Evolutionary conservation across 2,888 invertebrate genomes (phyloP), one percentile per base, ranked within the genome.

Genomic region (Tenthredo livida): DNA sequence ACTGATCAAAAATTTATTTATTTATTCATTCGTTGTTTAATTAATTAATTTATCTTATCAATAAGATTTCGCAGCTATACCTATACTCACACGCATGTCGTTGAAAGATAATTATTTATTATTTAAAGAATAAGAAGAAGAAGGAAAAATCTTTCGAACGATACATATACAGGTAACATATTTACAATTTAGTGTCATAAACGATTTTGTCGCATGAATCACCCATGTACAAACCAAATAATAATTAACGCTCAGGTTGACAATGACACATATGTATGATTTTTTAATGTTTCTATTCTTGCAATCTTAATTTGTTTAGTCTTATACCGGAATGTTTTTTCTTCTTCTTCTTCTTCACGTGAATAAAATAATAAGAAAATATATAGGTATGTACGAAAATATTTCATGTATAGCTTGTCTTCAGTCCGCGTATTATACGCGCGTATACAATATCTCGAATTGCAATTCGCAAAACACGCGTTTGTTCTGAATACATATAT

Each of bases 241-340:
- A 54, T n/a, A 54, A 54, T 54, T n/a, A 54, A 54, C 54, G 54
- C 54, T 54, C 54, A n/a, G 54, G n/a, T 54, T 54, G 54, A 54
- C 54, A 54, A 54, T 54, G 54, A 54, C 54, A n/a, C 54, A 54
- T n/a, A 50, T 54, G n/a, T n/a, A n/a, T n/a, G 0, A 33, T n/a
- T 50, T 17, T n/a, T n/a, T 7, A 54, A n/a, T n/a, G 0, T 33
- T 54, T 54, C n/a, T n/a, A 9, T 21, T 58, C 9, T 6, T 10
- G 21, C 21, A n/a, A 58, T 58, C 1, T 61, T 4, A 12, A 25
- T 61, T 25, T 25, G 25, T 58, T 58, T 21, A 21, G 21, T 6
- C 12, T 58, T 58, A 9, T 58, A n/a, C 6, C n/a, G 54, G n/a
- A 54, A n/a, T 54, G 2, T 17, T n/a, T 43, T 43, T 40, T 40